phyloP scores from a whole-genome alignment of 1,140 invertebrate species.

The Episyrphus balteatus region DNA sequence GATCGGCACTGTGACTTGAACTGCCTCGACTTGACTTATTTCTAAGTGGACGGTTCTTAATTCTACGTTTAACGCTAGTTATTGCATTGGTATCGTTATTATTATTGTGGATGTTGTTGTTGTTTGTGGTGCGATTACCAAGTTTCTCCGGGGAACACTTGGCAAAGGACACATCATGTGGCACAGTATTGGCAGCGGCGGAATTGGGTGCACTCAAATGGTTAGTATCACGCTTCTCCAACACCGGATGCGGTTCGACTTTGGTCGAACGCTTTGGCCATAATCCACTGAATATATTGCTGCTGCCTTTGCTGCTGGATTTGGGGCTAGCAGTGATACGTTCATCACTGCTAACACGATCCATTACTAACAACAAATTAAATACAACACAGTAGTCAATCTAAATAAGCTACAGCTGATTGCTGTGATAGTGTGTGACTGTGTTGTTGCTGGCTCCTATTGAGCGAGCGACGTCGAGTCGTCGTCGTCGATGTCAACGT shows the following conservation, averaged over 20 bases:
- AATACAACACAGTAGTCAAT: no score
- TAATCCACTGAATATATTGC: slow-evolving; percentile 20
- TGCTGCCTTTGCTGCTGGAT: slow-evolving; percentile 23
- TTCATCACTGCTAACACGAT: slow-evolving; percentile 20
- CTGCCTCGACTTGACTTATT: slow-evolving; percentile 16
- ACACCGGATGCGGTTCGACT: slow-evolving; percentile 12
- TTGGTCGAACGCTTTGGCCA: slow-evolving; percentile 12
- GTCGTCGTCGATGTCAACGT: no score
- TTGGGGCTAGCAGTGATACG: slow-evolving; percentile 19
- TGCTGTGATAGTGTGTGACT: no score
- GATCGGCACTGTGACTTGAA: slow-evolving; percentile 27
- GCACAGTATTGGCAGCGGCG: not conserved
- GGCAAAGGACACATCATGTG: slow-evolving; percentile 8
- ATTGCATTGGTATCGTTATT: not conserved
- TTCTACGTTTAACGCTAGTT: slow-evolving; percentile 12
- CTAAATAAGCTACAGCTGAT: no score
- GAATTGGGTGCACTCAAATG: not conserved
- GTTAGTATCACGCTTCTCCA: not conserved
- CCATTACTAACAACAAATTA: no score
- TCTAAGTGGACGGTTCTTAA: slow-evolving; percentile 5
- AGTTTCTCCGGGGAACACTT: slow-evolving; percentile 8
- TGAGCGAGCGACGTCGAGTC: no score
- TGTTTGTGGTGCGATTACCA: slow-evolving; percentile 22
- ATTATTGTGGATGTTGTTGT: no score
- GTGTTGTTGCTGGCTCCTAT: no score